These are phyloP conservation scores for Scomber japonicus DNA, from an alignment of 2,113 vertebrate genomes.

Conservation along the genomic window DNA sequence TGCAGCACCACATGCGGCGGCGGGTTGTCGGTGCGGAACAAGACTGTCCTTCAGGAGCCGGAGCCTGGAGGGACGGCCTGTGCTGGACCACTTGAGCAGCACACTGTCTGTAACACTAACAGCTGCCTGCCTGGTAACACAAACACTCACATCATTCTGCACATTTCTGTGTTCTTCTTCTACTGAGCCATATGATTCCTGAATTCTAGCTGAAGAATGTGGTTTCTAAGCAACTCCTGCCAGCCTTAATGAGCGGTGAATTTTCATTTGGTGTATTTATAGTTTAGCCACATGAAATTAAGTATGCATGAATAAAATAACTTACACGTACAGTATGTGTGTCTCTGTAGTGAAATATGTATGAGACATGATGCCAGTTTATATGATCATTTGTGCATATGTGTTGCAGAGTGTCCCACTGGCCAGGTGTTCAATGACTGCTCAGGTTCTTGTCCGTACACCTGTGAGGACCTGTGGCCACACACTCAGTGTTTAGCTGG, in stretches of 20 bases:
- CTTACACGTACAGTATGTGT: background rate
- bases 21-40: conserved; percentile 79
- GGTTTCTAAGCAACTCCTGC: background rate
- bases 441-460: conserved; percentile 84
- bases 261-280: background rate
- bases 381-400: conserved; percentile 9
- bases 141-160: conserved; percentile 6
- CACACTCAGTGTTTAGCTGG: conserved; percentile 84
- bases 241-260: background rate
- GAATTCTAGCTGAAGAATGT: background rate
- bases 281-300: background rate
- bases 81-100: conserved; percentile 77
- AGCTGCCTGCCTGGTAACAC: conserved; percentile 86
- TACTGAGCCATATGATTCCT: background rate
- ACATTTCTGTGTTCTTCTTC: background rate
- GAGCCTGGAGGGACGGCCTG: conserved; percentile 80
- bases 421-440: conserved; percentile 83
- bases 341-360: background rate
- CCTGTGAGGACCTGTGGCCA: conserved; percentile 87
- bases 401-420: conserved; percentile 84
- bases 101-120: conserved; percentile 84
- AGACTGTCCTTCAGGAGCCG: conserved; percentile 71
- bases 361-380: background rate
- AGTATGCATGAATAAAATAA: background rate
- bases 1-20: conserved; percentile 87